Conservation (phyloP, 2,113 vertebrate genomes). For the Otis tarda region DNA sequence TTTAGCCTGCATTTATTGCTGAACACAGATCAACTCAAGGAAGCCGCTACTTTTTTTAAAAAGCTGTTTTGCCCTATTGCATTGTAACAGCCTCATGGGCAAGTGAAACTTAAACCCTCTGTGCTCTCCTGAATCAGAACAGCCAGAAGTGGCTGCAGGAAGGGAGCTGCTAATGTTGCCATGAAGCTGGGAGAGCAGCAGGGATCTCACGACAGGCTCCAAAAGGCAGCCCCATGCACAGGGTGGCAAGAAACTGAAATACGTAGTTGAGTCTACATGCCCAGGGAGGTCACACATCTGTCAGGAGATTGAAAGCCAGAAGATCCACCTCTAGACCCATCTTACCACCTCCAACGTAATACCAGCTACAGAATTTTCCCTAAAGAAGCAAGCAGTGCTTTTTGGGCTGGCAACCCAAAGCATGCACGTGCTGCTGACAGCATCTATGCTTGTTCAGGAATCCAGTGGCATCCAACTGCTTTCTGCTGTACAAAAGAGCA, state of each 20-base stretch:
- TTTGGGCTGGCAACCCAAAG: background rate
- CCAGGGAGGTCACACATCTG: background rate
- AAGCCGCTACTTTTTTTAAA: background rate
- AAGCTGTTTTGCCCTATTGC: background rate
- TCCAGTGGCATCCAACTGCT: background rate
- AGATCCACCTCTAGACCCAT: background rate
- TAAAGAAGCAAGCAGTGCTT: background rate
- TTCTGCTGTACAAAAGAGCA: background rate
- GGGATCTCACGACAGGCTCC: background rate
- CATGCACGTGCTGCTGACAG: fast-evolving
- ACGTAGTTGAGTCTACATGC: fast-evolving
- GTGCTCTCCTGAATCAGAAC: background rate
- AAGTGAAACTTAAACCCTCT: background rate
- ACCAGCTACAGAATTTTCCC: background rate
- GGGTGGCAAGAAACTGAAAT: background rate
- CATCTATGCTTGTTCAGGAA: background rate
- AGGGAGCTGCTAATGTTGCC: background rate
- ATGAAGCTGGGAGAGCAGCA: background rate
- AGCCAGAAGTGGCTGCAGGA: fast-evolving
- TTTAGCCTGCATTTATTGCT: background rate
- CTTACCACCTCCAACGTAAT: background rate
- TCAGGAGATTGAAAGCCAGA: background rate
- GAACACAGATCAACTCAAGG: background rate
- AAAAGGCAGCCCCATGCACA: fast-evolving
- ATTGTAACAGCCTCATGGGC: background rate